A percentile compares a stretch with the other conserved stretches of the same genome.
Conservation (phyloP, 2,888 invertebrate species). For the Parnassius smintheus region DNA sequence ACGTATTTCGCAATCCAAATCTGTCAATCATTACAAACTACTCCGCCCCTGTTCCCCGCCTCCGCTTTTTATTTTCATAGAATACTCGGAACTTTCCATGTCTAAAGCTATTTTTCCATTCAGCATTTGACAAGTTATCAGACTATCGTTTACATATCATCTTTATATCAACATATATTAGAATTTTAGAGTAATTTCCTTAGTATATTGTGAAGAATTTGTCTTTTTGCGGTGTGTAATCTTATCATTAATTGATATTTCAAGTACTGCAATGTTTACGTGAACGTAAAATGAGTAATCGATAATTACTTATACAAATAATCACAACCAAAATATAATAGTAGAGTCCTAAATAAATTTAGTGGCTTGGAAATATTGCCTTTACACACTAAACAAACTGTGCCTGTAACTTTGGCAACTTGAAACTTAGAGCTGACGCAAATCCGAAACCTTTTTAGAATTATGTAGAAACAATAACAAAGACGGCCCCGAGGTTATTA, state of each 20-base stretch:
- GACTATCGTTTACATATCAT: constrained; percentile 15
- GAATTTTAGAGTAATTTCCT: neutral
- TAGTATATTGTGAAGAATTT: constrained; percentile 2
- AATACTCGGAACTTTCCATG: constrained; percentile 8
- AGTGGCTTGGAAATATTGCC: no score
- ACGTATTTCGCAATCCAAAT: neutral
- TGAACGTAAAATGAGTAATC: constrained; percentile 6
- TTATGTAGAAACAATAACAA: no score
- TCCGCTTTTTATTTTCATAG: neutral
- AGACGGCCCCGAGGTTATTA: no score
- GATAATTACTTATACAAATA: no score
- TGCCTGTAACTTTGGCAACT: no score
- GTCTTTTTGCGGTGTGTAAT: constrained; percentile 4
- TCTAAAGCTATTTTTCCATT: constrained; percentile 7
- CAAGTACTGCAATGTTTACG: constrained; percentile 14
- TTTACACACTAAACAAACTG: no score
- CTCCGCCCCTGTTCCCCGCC: neutral
- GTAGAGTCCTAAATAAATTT: no score
- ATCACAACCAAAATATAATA: no score
- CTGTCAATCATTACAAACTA: neutral
- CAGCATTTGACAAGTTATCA: constrained; percentile 10
- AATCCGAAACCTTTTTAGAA: no score
- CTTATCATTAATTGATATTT: constrained; percentile 17
- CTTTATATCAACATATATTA: constrained; percentile 6
- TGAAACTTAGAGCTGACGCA: no score